These are phyloP conservation scores for Setophaga kirtlandii DNA, from an alignment of 2,113 vertebrate genomes.

Conservation along the genomic window DNA sequence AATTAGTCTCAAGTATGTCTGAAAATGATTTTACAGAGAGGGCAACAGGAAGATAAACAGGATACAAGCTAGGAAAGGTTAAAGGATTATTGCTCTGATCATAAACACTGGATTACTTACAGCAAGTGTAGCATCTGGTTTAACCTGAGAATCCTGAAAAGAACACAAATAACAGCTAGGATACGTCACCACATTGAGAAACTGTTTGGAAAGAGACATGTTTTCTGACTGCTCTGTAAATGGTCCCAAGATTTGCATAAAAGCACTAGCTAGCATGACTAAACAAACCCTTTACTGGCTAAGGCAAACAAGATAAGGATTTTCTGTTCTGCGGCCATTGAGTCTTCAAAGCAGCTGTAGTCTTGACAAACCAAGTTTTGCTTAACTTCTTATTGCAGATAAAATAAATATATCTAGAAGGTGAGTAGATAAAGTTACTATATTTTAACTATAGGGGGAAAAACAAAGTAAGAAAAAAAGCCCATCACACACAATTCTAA, in stretches of 20 bases:
- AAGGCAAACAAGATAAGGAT: constrained; percentile 54
- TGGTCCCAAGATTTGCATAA: constrained; percentile 10
- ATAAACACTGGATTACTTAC: neutral
- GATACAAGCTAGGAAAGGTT: neutral
- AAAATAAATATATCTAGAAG: neutral
- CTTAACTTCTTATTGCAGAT: neutral
- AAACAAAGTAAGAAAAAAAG: neutral
- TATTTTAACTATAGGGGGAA: neutral
- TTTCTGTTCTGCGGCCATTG: constrained; percentile 3
- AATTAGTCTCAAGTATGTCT: neutral
- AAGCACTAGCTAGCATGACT: neutral
- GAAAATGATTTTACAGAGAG: neutral
- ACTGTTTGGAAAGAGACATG: neutral
- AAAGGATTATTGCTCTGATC: neutral
- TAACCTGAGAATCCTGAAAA: neutral
- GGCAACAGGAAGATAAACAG: neutral
- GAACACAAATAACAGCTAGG: neutral
- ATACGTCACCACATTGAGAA: neutral
- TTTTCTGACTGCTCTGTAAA: constrained; percentile 18
- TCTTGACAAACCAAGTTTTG: constrained; percentile 13
- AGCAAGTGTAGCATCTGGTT: neutral
- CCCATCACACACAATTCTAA: neutral
- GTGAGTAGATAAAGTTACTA: neutral
- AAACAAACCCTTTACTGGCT: neutral
- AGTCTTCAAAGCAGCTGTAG: neutral